Percentiles rank a stretch among this genome's conserved stretches.
Evolutionary conservation across 92 coral and sea anemone species (phyloP).

Genomic region (Desmophyllum pertusum): DNA sequence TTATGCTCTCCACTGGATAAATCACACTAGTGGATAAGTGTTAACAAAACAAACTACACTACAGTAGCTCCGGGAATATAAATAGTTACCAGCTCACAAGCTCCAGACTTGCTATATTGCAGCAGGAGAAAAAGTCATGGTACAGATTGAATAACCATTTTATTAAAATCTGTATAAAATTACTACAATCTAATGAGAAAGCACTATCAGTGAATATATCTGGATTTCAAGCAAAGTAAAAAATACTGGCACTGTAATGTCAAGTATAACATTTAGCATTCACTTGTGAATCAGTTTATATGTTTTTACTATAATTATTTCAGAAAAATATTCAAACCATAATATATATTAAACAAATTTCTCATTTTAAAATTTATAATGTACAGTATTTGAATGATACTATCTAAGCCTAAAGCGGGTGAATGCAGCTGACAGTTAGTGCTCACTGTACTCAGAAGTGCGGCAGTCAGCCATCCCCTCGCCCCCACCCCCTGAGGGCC

Average conservation of each 20-base stretch:
- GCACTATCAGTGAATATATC: not conserved
- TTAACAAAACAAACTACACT: too few relatives aligned
- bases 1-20: too few relatives aligned
- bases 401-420: too few relatives aligned
- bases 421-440: too few relatives aligned
- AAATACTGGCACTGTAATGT: not conserved
- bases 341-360: not conserved
- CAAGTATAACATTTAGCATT: not conserved
- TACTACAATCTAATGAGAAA: not conserved
- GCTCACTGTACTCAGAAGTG: too few relatives aligned
- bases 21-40: too few relatives aligned
- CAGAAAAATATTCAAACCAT: not conserved
- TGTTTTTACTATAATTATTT: not conserved
- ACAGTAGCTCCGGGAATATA: too few relatives aligned
- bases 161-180: not conserved
- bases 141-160: not conserved
- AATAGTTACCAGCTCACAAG: too few relatives aligned
- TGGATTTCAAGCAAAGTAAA: too few relatives aligned
- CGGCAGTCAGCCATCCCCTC: too few relatives aligned
- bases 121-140: not conserved
- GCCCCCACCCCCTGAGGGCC: too few relatives aligned
- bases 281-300: not conserved
- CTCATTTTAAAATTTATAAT: not conserved
- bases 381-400: not conserved
- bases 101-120: too few relatives aligned